A percentile compares a stretch with the other conserved stretches of the same genome.
Conservation (phyloP, 2,888 invertebrate genomes). For the Masnerella sp. region DNA sequence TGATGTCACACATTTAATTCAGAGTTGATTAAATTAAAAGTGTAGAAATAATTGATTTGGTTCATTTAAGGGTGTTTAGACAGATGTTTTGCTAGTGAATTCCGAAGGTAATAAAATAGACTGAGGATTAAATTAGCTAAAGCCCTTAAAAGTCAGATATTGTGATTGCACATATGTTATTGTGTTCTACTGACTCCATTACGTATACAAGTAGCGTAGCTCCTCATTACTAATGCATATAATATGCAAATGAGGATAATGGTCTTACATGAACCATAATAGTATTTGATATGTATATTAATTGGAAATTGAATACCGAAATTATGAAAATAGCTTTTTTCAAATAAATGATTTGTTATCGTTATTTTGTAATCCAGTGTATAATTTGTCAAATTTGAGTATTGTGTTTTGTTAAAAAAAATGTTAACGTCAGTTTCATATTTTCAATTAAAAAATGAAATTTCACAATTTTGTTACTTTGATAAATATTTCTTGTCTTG, state of each 20-base stretch:
- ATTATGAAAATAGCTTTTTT: constrained; percentile 9
- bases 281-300: constrained; percentile 21
- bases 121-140: constrained; percentile 21
- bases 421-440: too few relatives aligned
- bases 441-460: too few relatives aligned
- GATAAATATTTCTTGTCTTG: too few relatives aligned
- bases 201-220: constrained; percentile 21
- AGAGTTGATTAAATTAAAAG: too few relatives aligned
- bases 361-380: too few relatives aligned
- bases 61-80: neutral
- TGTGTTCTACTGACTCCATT: constrained; percentile 15
- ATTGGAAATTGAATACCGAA: neutral
- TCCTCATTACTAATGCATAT: constrained; percentile 36
- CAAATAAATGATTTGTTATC: too few relatives aligned
- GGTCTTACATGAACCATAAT: constrained; percentile 27
- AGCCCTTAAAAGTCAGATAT: constrained; percentile 23
- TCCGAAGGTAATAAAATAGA: constrained; percentile 1
- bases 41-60: neutral
- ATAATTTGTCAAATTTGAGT: too few relatives aligned
- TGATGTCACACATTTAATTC: too few relatives aligned
- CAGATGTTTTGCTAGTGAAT: constrained; percentile 12
- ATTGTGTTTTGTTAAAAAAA: too few relatives aligned
- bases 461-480: too few relatives aligned
- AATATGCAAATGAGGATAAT: constrained; percentile 40
- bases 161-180: constrained; percentile 19